Evolutionary conservation across 2,888 invertebrate genomes (phyloP).

Genomic region (Nasonovia ribisnigri): DNA sequence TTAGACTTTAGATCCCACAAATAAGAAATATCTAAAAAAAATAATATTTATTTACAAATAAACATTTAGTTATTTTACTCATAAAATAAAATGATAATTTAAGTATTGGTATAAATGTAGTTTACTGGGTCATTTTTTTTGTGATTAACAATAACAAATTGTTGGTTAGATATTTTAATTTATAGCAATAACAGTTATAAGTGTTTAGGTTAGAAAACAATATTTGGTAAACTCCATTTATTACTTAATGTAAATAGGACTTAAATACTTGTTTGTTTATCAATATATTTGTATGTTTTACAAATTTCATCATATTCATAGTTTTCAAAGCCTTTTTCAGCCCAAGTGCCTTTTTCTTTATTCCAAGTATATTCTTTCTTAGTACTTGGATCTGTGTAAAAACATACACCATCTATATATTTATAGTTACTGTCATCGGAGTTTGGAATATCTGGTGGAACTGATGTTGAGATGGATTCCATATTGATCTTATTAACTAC

Average conservation of each 20-base stretch:
- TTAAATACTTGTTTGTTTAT: constrained; percentile 63
- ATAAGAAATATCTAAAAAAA: constrained; percentile 70
- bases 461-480: constrained; percentile 35
- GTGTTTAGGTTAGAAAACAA: not conserved
- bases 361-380: constrained; percentile 79
- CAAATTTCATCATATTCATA: constrained; percentile 66
- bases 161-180: not conserved
- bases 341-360: constrained; percentile 70
- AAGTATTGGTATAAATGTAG: not conserved
- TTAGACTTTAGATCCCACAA: constrained; percentile 76
- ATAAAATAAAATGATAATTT: not conserved
- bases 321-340: constrained; percentile 67
- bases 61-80: no score
- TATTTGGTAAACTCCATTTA: not conserved
- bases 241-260: not conserved
- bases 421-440: constrained; percentile 43
- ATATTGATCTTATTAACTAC: not conserved
- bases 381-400: constrained; percentile 81
- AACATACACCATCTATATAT: constrained; percentile 79
- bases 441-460: constrained; percentile 23
- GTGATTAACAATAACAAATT: not conserved
- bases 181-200: not conserved
- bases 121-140: not conserved
- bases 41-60: constrained; percentile 14
- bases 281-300: constrained; percentile 67